These are phyloP conservation scores for Cromileptes altivelis DNA, from an alignment of 2,113 vertebrate species.

Conservation along the genomic window DNA sequence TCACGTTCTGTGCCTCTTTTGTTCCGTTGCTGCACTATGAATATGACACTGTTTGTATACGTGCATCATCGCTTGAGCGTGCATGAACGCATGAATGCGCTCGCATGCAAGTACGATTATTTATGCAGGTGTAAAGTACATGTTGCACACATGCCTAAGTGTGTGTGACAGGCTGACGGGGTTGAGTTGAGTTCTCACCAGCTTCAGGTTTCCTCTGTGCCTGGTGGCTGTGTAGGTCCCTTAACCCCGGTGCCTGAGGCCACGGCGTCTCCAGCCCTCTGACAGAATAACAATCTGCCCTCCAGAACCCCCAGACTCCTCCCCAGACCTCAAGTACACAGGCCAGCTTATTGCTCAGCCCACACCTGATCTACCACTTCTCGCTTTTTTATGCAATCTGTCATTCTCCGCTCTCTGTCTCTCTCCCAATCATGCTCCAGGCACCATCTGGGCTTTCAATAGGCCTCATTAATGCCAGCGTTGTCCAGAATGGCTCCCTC, in stretches of 20 bases:
- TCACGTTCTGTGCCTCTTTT: constrained; percentile 16
- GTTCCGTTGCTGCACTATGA: constrained; percentile 1
- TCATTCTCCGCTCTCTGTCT: constrained; percentile 59
- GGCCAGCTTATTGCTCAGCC: constrained; percentile 48
- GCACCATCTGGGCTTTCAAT: constrained; percentile 82
- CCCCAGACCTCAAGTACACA: constrained; percentile 54
- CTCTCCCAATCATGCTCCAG: constrained; percentile 56
- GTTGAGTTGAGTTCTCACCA: constrained; percentile 77
- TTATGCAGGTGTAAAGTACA: constrained; percentile 56
- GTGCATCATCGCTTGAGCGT: neutral
- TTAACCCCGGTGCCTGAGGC: constrained; percentile 72
- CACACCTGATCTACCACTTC: constrained; percentile 76
- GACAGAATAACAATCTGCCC: constrained; percentile 76
- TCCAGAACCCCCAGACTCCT: constrained; percentile 40
- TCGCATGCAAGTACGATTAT: constrained; percentile 20
- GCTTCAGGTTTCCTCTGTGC: constrained; percentile 78
- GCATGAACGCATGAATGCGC: neutral
- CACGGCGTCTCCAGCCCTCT: constrained; percentile 66
- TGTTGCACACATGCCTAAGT: constrained; percentile 57
- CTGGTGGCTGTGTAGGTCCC: constrained; percentile 57
- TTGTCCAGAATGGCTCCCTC: constrained; percentile 69
- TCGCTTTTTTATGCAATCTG: constrained; percentile 62
- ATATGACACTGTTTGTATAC: constrained; percentile 9
- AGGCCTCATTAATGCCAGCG: constrained; percentile 79
- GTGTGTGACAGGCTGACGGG: constrained; percentile 66